Conservation (phyloP, 2,797 vertebrate genomes). For the Rhinoraja longicauda region DNA sequence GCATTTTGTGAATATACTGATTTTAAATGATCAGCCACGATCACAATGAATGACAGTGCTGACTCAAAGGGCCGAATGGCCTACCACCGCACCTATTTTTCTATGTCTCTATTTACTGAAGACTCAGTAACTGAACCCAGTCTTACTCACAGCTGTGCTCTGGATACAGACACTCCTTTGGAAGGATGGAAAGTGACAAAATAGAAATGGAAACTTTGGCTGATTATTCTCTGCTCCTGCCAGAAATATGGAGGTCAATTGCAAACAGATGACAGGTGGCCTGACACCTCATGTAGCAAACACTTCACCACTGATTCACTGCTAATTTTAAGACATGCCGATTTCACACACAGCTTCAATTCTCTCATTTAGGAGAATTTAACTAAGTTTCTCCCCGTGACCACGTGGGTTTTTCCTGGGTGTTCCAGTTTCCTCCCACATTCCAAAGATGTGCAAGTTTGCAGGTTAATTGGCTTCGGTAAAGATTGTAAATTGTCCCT, state of each 20-base stretch:
- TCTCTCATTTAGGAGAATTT: too few species aligned
- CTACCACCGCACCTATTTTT: too few species aligned
- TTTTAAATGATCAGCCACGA: too few species aligned
- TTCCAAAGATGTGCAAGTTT: too few species aligned
- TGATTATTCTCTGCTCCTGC: not conserved
- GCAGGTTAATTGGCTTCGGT: too few species aligned
- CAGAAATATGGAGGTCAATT: conserved; percentile 4
- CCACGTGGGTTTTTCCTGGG: too few species aligned
- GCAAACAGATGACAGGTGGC: not conserved
- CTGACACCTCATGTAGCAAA: not conserved
- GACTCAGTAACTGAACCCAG: not conserved
- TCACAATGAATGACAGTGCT: too few species aligned
- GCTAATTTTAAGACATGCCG: not conserved
- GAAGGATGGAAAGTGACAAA: not conserved
- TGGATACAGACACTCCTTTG: not conserved
- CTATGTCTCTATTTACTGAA: not conserved
- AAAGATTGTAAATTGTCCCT: too few species aligned
- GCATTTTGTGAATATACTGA: too few species aligned
- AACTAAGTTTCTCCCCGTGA: too few species aligned
- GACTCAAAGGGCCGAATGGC: too few species aligned
- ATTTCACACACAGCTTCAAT: not conserved
- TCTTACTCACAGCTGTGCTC: not conserved
- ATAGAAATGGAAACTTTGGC: not conserved
- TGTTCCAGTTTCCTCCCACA: too few species aligned
- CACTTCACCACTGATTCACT: not conserved